Conservation (phyloP, 2,888 invertebrate genomes). For the Morinoia aosen region DNA sequence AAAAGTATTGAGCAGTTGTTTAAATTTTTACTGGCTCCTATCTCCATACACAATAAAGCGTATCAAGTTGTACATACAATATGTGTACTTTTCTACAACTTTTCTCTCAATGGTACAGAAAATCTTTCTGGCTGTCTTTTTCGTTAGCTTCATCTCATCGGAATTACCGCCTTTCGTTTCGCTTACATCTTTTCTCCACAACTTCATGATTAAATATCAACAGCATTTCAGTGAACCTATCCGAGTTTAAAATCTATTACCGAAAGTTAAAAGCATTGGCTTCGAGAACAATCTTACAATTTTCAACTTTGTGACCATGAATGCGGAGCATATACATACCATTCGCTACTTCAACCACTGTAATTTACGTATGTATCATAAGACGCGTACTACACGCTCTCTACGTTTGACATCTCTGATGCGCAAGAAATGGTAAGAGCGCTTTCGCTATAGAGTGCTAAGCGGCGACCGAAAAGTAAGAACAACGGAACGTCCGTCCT, state of each 20-base stretch:
- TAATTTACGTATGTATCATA: not conserved
- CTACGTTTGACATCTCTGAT: not conserved
- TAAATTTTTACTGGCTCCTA: too few species aligned
- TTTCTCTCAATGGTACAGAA: too few species aligned
- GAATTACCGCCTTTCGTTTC: too few species aligned
- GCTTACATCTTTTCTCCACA: too few species aligned
- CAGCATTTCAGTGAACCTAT: too few species aligned
- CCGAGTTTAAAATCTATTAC: too few species aligned
- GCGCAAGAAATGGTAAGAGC: not conserved
- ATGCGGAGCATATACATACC: not conserved
- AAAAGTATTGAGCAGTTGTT: not conserved
- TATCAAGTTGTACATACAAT: too few species aligned
- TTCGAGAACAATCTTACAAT: not conserved
- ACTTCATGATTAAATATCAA: too few species aligned
- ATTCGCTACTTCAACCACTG: not conserved
- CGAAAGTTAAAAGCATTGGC: not conserved
- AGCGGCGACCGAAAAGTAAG: not conserved
- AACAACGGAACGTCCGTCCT: slow-evolving; percentile 28
- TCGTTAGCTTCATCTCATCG: too few species aligned
- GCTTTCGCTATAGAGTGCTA: not conserved
- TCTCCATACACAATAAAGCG: too few species aligned
- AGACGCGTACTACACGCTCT: not conserved
- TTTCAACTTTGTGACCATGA: not conserved
- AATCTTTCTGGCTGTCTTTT: too few species aligned
- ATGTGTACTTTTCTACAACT: too few species aligned